These are phyloP conservation scores for Clarias laeviceps DNA, from an alignment of 2,797 vertebrate species.

Conservation along the genomic window DNA sequence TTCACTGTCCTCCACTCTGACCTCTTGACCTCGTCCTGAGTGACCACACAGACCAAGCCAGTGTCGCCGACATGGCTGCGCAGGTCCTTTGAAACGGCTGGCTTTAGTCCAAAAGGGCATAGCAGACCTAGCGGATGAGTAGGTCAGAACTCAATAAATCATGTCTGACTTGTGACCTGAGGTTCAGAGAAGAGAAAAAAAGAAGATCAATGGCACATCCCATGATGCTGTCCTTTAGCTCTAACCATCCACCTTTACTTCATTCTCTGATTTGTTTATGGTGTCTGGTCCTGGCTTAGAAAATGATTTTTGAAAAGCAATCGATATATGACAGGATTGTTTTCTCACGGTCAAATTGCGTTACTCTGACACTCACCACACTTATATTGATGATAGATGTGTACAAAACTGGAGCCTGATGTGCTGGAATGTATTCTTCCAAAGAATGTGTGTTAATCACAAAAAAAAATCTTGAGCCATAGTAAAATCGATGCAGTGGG, in stretches of 20 bases:
- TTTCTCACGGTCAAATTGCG: slow-evolving; percentile 5
- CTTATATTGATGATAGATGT: slow-evolving; percentile 32
- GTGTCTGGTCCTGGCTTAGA: not conserved
- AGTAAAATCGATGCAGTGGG: slow-evolving; percentile 11
- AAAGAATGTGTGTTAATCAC: slow-evolving; percentile 22
- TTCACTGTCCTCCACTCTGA: slow-evolving; percentile 34
- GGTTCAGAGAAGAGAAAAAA: slow-evolving; percentile 38
- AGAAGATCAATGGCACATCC: slow-evolving; percentile 47
- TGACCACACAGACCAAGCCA: slow-evolving; percentile 19
- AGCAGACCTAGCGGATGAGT: slow-evolving; percentile 35
- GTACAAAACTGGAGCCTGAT: slow-evolving; percentile 12
- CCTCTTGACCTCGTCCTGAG: slow-evolving; percentile 27
- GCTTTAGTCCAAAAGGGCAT: slow-evolving; percentile 38
- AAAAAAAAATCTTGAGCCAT: not conserved
- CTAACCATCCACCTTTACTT: slow-evolving; percentile 50
- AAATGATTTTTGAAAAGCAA: slow-evolving; percentile 35
- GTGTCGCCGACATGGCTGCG: slow-evolving; percentile 13
- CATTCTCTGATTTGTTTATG: slow-evolving; percentile 25
- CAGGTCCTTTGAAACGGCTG: slow-evolving; percentile 36
- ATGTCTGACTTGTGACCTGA: slow-evolving; percentile 54
- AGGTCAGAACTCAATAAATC: slow-evolving; percentile 61
- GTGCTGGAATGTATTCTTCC: slow-evolving; percentile 30
- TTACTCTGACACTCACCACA: slow-evolving; percentile 21
- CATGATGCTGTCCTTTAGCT: slow-evolving; percentile 46
- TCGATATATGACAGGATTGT: slow-evolving; percentile 19